Evolutionary conservation across 2,888 invertebrate genomes (phyloP).

Genomic region (Globia sparganii): DNA sequence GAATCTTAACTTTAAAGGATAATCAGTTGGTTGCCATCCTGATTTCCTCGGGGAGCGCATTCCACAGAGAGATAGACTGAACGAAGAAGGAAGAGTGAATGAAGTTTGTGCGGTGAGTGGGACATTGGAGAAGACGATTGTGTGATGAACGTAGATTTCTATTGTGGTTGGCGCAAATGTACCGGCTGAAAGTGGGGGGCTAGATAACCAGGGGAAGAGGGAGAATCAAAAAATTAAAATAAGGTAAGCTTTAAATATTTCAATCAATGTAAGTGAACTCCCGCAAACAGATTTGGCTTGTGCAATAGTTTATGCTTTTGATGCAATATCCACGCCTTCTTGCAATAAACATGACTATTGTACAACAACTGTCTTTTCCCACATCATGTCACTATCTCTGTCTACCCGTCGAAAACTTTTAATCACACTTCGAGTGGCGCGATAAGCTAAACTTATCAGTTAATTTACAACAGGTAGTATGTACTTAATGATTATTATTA

Average conservation of each 20-base stretch:
- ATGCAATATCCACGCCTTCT: constrained; percentile 9
- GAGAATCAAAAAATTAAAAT: too few species aligned
- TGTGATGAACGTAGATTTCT: too few species aligned
- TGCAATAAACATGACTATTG: constrained; percentile 21
- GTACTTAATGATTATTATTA: constrained; percentile 59
- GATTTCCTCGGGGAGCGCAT: too few species aligned
- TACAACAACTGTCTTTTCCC: constrained; percentile 65
- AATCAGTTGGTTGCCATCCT: too few species aligned
- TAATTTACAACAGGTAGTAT: constrained; percentile 67
- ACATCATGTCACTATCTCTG: constrained; percentile 62
- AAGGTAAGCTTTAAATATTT: background rate
- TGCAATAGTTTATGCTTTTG: background rate
- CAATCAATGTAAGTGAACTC: background rate
- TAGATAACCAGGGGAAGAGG: too few species aligned
- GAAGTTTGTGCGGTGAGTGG: too few species aligned
- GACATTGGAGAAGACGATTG: too few species aligned
- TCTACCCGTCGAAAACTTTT: constrained; percentile 64
- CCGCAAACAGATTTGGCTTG: background rate
- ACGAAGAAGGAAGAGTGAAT: too few species aligned
- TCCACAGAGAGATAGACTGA: too few species aligned
- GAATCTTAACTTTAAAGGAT: too few species aligned
- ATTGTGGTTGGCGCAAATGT: too few species aligned
- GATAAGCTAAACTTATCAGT: constrained; percentile 69
- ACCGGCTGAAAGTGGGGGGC: too few species aligned
- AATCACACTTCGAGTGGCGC: constrained; percentile 65